These are phyloP conservation scores for Chrysogorgia sp. DNA, from an alignment of 92 coral and sea anemone genomes.

Conservation along the genomic window DNA sequence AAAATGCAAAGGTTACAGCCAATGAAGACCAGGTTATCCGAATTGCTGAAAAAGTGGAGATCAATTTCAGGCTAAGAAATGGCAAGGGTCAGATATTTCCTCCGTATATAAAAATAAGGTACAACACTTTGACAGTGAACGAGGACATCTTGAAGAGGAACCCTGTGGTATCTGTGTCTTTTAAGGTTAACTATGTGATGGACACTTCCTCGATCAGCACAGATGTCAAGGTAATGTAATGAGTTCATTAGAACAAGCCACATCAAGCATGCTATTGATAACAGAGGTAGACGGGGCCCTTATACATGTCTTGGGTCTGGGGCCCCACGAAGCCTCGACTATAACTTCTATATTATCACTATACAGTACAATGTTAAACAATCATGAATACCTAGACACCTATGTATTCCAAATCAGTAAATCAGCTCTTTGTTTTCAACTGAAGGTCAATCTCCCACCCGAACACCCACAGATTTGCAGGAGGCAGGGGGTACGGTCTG, in stretches of 20 bases:
- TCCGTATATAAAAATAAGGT: slow-evolving; percentile 71
- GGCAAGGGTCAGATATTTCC: slow-evolving; percentile 91
- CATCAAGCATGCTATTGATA: no score
- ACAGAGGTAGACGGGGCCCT: no score
- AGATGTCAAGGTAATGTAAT: slow-evolving; percentile 70
- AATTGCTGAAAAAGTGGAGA: slow-evolving; percentile 69
- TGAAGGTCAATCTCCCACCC: no score
- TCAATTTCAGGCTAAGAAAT: slow-evolving; percentile 72
- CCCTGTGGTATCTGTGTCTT: slow-evolving; percentile 66
- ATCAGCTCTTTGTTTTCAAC: no score
- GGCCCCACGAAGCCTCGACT: no score
- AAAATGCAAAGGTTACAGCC: slow-evolving; percentile 20
- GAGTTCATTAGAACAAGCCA: background rate
- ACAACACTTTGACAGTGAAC: slow-evolving; percentile 69
- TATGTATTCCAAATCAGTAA: no score
- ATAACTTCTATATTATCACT: no score
- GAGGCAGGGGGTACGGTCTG: no score
- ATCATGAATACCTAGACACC: no score
- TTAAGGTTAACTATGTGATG: slow-evolving; percentile 78
- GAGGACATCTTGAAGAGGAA: slow-evolving; percentile 62
- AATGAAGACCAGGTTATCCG: slow-evolving; percentile 59
- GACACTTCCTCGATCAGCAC: slow-evolving; percentile 64
- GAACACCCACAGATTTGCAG: no score
- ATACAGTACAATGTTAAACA: no score
- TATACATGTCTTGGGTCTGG: no score